phyloP scores from a whole-genome alignment of 2,113 vertebrate genomes.

The Nycticryphes semicollaris region DNA sequence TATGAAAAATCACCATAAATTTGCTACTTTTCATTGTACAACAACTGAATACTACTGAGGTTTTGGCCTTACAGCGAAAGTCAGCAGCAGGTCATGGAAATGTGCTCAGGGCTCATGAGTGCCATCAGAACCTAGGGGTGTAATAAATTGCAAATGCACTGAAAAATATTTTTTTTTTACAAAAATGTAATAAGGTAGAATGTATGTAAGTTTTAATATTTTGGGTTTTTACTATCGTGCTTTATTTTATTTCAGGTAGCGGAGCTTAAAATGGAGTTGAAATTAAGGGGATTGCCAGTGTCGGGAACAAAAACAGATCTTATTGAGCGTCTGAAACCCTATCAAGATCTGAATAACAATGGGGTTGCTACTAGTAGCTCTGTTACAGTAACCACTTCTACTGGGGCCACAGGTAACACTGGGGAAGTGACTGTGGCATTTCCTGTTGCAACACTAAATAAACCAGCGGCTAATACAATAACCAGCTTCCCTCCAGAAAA shows the following conservation, averaged over 20 bases:
- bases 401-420: conserved; percentile 46
- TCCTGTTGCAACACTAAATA: conserved; percentile 68
- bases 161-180: background rate
- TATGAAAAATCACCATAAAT: background rate
- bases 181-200: background rate
- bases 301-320: conserved; percentile 97
- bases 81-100: background rate
- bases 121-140: background rate
- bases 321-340: conserved; percentile 92
- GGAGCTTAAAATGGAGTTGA: conserved; percentile 95
- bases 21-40: background rate
- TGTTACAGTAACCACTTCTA: conserved; percentile 46
- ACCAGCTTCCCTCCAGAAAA: conserved; percentile 69
- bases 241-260: conserved; percentile 82
- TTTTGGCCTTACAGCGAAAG: background rate
- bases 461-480: conserved; percentile 6
- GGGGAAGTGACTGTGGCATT: conserved; percentile 67
- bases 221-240: background rate
- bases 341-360: conserved; percentile 81
- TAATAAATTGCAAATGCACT: background rate
- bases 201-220: background rate
- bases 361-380: conserved; percentile 49
- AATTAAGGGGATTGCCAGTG: conserved; percentile 91
- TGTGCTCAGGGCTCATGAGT: background rate
- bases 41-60: background rate